Conservation (phyloP, 2,113 vertebrate genomes). For the Acanthisitta chloris region DNA sequence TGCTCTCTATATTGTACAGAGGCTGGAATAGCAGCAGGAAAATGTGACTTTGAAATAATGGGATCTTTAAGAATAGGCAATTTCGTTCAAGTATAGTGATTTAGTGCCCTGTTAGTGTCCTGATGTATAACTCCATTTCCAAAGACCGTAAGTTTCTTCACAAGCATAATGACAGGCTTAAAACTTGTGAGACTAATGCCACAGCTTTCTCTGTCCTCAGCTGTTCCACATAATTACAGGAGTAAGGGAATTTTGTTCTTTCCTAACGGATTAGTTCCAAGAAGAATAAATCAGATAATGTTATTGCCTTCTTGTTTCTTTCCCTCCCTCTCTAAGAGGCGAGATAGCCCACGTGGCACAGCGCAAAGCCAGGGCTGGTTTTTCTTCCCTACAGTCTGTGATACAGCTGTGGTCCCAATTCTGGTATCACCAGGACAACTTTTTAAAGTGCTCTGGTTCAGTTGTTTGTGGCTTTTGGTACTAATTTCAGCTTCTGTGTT, state of each 20-base stretch:
- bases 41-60: conserved; percentile 60
- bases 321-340: neutral
- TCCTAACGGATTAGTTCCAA: neutral
- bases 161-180: conserved; percentile 46
- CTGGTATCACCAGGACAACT: neutral
- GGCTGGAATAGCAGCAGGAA: conserved; percentile 17
- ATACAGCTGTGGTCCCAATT: neutral
- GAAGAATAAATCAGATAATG: conserved; percentile 47
- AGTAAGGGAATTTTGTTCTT: conserved; percentile 35
- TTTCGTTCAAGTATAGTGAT: conserved; percentile 64
- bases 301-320: neutral
- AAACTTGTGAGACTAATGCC: conserved; percentile 42
- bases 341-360: fast-evolving
- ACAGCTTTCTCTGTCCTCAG: conserved; percentile 25
- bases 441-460: neutral
- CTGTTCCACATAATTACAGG: conserved; percentile 41
- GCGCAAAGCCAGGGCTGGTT: neutral
- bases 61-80: conserved; percentile 53
- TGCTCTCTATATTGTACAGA: neutral
- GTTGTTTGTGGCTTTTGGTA: neutral
- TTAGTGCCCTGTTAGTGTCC: conserved; percentile 59
- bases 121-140: conserved; percentile 63
- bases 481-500: conserved; percentile 16
- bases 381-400: neutral
- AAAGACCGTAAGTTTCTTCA: conserved; percentile 3